These are phyloP conservation scores for Bothrops jararaca DNA, from an alignment of 2,113 vertebrate species.

Conservation along the genomic window DNA sequence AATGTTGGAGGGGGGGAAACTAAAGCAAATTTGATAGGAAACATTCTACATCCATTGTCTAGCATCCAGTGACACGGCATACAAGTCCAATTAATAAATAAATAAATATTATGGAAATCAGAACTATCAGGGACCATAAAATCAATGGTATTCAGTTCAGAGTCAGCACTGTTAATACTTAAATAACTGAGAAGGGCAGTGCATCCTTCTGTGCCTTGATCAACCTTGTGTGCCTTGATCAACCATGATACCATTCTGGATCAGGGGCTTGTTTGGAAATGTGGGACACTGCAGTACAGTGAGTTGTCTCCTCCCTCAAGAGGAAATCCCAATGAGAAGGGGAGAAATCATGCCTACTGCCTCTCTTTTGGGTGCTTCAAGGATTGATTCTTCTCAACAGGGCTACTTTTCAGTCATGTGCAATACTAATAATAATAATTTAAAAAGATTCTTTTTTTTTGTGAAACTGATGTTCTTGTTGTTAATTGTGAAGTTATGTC, in stretches of 20 bases:
- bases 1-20: neutral
- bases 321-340: neutral
- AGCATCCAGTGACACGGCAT: neutral
- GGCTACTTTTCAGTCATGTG: neutral
- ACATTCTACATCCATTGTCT: neutral
- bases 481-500: too few relatives aligned
- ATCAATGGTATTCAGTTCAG: neutral
- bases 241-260: neutral
- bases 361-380: neutral
- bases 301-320: neutral
- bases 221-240: neutral
- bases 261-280: neutral
- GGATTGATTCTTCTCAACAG: neutral
- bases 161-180: neutral
- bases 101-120: neutral
- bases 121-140: neutral
- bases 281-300: too few relatives aligned
- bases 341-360: neutral
- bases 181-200: neutral
- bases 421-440: neutral
- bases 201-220: neutral
- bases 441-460: neutral
- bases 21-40: neutral
- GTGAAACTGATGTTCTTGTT: neutral
- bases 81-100: too few relatives aligned